Percentiles rank a stretch among this genome's conserved stretches.
Evolutionary conservation across 2,797 vertebrate genomes (phyloP).

Genomic region (Chrysocyon brachyurus): DNA sequence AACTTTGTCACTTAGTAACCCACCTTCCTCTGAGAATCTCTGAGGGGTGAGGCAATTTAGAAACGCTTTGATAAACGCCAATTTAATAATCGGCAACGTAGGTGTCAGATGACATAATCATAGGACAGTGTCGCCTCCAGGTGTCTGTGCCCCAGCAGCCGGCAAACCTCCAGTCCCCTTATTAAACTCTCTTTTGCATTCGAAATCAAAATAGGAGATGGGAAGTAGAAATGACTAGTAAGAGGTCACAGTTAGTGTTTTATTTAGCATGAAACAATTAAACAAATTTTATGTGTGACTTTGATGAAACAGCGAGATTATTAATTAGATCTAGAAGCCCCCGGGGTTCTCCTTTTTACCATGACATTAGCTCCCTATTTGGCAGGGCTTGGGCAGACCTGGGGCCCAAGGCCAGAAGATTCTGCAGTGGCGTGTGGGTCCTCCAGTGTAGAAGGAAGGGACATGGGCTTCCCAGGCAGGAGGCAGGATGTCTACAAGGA

Average conservation of each 20-base stretch:
- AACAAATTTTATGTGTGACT: not conserved
- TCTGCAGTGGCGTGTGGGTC: fast-evolving
- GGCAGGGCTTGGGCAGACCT: not conserved
- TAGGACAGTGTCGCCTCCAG: not conserved
- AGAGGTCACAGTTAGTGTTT: not conserved
- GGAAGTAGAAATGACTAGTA: not conserved
- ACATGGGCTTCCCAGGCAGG: fast-evolving
- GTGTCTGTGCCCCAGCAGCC: not conserved
- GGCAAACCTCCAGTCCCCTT: not conserved
- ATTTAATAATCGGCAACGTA: not conserved
- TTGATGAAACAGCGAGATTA: not conserved
- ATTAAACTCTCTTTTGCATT: not conserved
- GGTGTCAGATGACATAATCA: not conserved
- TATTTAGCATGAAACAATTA: not conserved
- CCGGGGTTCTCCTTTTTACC: not conserved
- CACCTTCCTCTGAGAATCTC: not conserved
- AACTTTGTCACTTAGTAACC: not conserved
- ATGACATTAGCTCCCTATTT: not conserved
- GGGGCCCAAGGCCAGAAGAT: not conserved
- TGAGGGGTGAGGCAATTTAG: not conserved
- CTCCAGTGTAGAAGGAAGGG: too few relatives aligned
- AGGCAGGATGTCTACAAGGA: fast-evolving
- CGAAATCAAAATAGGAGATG: not conserved
- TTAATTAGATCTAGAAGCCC: not conserved
- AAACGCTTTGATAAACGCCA: not conserved